A percentile compares a stretch with the other conserved stretches of the same genome.
phyloP scores from a whole-genome alignment of 1,140 invertebrate genomes.

The Geopemphigus sp. region DNA sequence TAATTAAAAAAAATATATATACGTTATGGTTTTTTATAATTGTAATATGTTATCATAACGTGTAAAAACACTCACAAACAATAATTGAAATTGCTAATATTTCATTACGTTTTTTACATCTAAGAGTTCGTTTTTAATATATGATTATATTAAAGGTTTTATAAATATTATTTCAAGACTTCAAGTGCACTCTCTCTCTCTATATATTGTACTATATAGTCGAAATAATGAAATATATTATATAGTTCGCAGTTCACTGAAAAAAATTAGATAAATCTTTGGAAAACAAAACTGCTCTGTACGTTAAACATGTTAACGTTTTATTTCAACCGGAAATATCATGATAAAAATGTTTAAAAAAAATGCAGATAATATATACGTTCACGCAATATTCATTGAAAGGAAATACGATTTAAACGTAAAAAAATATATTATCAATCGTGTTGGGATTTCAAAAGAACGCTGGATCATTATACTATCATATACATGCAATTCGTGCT shows the following conservation, averaged over 20 bases:
- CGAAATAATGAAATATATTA: not conserved
- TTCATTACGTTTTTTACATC: too few species aligned
- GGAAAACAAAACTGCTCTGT: not conserved
- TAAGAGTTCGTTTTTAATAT: too few species aligned
- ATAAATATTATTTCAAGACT: not conserved
- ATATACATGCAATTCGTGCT: too few species aligned
- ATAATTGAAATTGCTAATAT: too few species aligned
- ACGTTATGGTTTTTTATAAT: too few species aligned
- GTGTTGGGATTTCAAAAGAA: constrained; percentile 3
- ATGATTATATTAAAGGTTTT: not conserved
- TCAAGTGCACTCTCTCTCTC: too few species aligned
- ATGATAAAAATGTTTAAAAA: constrained; percentile 10
- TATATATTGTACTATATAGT: too few species aligned
- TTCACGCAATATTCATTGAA: not conserved
- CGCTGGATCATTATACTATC: not conserved
- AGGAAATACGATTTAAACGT: constrained; percentile 7
- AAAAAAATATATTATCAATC: constrained; percentile 7
- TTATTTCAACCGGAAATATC: constrained; percentile 20
- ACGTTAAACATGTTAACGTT: constrained; percentile 3
- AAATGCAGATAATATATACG: constrained; percentile 22
- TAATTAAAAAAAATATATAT: too few species aligned
- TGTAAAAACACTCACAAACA: too few species aligned
- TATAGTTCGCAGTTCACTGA: not conserved
- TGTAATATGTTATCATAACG: too few species aligned
- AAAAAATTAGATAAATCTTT: constrained; percentile 19